phyloP scores from a whole-genome alignment of 2,888 invertebrate species.

The Ormyrus labotus region DNA sequence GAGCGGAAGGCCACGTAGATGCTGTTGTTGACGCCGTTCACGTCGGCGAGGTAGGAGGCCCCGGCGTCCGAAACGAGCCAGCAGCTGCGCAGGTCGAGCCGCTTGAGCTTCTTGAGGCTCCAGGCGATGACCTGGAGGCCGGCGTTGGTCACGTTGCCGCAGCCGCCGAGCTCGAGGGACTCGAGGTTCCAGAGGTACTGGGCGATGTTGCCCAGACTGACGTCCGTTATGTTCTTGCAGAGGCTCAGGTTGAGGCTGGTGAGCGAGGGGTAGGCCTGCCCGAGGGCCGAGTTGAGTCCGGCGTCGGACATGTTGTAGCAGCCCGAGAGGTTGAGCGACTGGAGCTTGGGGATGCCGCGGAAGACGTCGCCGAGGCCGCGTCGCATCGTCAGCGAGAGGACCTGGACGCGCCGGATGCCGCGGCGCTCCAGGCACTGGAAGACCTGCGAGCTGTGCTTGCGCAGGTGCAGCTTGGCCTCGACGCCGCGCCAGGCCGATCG shows the following conservation, averaged over 20 bases:
- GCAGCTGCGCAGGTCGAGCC: constrained; percentile 92
- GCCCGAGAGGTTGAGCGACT: constrained; percentile 92
- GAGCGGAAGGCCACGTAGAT: too few species aligned
- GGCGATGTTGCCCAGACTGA: constrained; percentile 89
- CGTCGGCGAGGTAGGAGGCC: constrained; percentile 90
- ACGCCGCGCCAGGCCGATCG: constrained; percentile 96
- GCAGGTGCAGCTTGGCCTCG: constrained; percentile 92
- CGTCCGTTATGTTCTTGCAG: constrained; percentile 97
- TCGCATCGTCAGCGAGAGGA: constrained; percentile 86
- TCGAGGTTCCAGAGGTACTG: constrained; percentile 91
- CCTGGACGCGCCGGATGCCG: constrained; percentile 92
- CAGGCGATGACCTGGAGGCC: constrained; percentile 91
- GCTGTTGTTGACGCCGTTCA: constrained; percentile 76
- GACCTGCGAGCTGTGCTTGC: constrained; percentile 88
- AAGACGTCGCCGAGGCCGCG: constrained; percentile 89
- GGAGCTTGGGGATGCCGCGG: constrained; percentile 89
- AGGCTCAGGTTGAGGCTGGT: constrained; percentile 90
- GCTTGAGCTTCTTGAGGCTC: constrained; percentile 89
- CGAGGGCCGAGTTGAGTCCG: constrained; percentile 89
- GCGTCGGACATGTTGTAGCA: constrained; percentile 95
- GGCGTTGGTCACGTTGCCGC: constrained; percentile 92
- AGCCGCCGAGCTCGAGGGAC: constrained; percentile 92
- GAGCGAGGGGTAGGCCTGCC: constrained; percentile 85
- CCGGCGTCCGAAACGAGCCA: constrained; percentile 95
- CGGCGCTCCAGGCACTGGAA: constrained; percentile 91